phyloP scores from a whole-genome alignment of 2,888 invertebrate genomes.

The Xanthostigma xanthostigma region DNA sequence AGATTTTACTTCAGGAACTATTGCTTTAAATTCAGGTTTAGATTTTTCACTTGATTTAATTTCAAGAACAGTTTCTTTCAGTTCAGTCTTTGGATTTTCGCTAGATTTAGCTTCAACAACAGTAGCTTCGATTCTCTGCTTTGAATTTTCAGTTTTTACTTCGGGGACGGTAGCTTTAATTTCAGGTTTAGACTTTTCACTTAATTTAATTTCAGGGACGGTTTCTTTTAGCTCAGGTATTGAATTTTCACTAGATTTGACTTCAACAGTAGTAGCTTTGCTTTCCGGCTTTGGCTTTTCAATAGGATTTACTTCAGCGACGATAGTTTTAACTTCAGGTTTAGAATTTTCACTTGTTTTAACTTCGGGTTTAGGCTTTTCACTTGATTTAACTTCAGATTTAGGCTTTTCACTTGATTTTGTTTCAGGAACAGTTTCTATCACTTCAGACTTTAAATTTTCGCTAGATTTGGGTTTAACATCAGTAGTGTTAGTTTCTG shows the following conservation, averaged over 20 bases:
- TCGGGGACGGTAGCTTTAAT: constrained; percentile 4
- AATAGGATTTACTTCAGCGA: constrained; percentile 9
- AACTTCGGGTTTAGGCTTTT: constrained; percentile 4
- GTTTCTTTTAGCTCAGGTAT: constrained; percentile 1
- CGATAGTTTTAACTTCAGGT: constrained; percentile 7
- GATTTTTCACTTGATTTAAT: constrained; percentile 10
- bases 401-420: constrained; percentile 8
- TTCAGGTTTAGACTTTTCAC: constrained; percentile 5
- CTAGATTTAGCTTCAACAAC: constrained; percentile 7
- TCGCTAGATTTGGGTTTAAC: constrained; percentile 1
- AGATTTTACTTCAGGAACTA: neutral
- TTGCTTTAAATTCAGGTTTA: neutral
- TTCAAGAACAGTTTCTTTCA: constrained; percentile 21
- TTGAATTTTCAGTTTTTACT: neutral
- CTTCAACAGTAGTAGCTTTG: constrained; percentile 20
- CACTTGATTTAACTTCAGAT: constrained; percentile 2
- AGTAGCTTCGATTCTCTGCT: neutral
- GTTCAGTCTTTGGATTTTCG: constrained; percentile 9
- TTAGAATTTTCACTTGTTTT: constrained; percentile 13
- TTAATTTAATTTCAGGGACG: constrained; percentile 1
- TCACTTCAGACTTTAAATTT: constrained; percentile 11
- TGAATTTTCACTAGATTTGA: constrained; percentile 10
- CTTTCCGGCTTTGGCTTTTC: constrained; percentile 13
- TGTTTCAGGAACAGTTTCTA: constrained; percentile 1
- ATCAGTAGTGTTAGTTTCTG: neutral